phyloP scores from a whole-genome alignment of 2,888 invertebrate genomes.

The Perdita meconis region DNA sequence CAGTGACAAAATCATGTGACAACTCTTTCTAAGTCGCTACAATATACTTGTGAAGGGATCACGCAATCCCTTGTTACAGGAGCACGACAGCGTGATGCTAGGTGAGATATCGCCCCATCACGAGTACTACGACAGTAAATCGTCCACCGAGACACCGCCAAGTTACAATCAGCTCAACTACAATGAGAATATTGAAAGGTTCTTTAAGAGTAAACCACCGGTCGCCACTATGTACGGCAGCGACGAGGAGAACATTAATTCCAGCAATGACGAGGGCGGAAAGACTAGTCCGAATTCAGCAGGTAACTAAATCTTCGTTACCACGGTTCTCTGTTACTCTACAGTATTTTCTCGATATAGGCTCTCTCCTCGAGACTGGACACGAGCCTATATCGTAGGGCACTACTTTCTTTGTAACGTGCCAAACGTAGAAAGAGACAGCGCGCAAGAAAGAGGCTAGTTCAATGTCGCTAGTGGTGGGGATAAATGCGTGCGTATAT shows the following conservation, averaged over 20 bases:
- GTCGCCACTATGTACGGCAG: slow-evolving; percentile 70
- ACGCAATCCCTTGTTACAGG: slow-evolving; percentile 86
- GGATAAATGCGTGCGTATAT: no score
- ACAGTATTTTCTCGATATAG: no score
- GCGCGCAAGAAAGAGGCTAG: no score
- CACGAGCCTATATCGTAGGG: no score
- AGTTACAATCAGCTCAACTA: slow-evolving; percentile 95
- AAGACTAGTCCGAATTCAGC: slow-evolving; percentile 70
- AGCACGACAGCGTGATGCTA: slow-evolving; percentile 92
- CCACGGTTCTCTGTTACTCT: neutral
- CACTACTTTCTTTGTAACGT: no score
- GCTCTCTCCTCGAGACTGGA: no score
- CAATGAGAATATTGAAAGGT: slow-evolving; percentile 91
- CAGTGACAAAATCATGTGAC: slow-evolving; percentile 51
- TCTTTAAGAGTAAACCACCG: slow-evolving; percentile 79
- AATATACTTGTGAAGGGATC: slow-evolving; percentile 82
- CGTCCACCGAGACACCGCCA: slow-evolving; percentile 91
- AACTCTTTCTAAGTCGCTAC: slow-evolving; percentile 71
- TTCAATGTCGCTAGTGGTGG: no score
- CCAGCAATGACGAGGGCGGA: slow-evolving; percentile 74
- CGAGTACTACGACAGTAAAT: slow-evolving; percentile 91
- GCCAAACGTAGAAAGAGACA: no score
- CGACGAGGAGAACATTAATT: slow-evolving; percentile 77
- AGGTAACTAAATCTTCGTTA: no score
- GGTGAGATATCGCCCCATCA: slow-evolving; percentile 94